Conservation (phyloP, 2,797 vertebrate species). For the Myoxocephalus aenaeus region DNA sequence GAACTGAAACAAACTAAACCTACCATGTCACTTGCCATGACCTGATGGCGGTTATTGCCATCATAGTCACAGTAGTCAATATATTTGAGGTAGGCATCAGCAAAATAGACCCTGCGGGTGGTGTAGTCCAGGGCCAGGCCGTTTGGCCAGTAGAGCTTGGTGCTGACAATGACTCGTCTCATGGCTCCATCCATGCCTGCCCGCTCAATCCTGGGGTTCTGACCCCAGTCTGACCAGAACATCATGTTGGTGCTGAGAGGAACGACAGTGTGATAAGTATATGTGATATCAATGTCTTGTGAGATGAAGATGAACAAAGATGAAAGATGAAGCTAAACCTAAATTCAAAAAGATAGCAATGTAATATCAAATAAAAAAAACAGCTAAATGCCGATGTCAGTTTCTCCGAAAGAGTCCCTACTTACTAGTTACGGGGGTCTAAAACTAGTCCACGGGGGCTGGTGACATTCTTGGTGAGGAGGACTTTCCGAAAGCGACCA, state of each 20-base stretch:
- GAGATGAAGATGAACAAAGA: background rate
- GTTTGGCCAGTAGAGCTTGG: conserved; percentile 84
- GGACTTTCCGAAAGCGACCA: conserved; percentile 79
- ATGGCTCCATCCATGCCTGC: conserved; percentile 79
- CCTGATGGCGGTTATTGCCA: conserved; percentile 90
- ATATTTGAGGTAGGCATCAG: conserved; percentile 93
- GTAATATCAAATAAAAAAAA: background rate
- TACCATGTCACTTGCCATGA: conserved; percentile 93
- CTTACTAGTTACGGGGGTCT: conserved; percentile 83
- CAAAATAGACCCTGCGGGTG: conserved; percentile 91
- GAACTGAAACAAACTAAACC: conserved; percentile 50
- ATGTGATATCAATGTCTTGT: background rate
- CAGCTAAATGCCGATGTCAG: background rate
- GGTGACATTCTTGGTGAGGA: conserved; percentile 80
- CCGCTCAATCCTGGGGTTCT: conserved; percentile 82
- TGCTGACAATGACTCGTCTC: conserved; percentile 78
- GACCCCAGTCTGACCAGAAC: conserved; percentile 87
- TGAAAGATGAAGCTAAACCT: background rate
- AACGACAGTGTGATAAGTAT: background rate
- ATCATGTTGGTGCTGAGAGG: conserved; percentile 77
- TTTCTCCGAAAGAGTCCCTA: background rate
- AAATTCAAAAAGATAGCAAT: background rate
- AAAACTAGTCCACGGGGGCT: conserved; percentile 82
- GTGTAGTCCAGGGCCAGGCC: conserved; percentile 85
- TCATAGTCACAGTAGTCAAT: conserved; percentile 95